A percentile compares a stretch with the other conserved stretches of the same genome.
Evolutionary conservation across 2,888 invertebrate species (phyloP).

Genomic region (Eledone cirrhosa): DNA sequence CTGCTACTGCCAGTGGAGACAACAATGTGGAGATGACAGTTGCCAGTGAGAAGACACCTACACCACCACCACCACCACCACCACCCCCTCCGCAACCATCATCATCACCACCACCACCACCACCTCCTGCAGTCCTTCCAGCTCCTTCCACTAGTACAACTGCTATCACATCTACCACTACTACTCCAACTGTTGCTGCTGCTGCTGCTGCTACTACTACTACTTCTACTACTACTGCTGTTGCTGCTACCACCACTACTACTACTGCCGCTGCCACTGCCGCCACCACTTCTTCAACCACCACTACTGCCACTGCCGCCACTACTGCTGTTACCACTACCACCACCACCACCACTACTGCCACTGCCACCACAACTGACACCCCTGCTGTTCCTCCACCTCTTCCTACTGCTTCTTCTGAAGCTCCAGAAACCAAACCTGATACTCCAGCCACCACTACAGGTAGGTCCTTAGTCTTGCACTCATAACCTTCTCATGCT

Average conservation of each 20-base stretch:
- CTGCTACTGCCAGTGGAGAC: background rate
- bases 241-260: no score
- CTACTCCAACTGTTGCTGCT: background rate
- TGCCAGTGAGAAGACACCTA: background rate
- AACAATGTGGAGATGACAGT: background rate
- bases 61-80: background rate
- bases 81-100: background rate
- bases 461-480: no score
- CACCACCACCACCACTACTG: background rate
- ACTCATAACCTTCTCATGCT: no score
- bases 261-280: no score
- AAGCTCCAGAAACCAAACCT: no score
- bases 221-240: background rate
- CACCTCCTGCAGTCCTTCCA: background rate
- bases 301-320: background rate
- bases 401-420: no score
- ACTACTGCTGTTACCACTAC: background rate
- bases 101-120: background rate
- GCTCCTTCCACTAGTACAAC: background rate
- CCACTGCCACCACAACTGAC: background rate
- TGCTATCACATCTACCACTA: background rate
- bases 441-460: no score
- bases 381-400: no score
- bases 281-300: no score
- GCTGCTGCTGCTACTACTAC: background rate